phyloP scores from a whole-genome alignment of 2,113 vertebrate genomes.

The Nestor notabilis region DNA sequence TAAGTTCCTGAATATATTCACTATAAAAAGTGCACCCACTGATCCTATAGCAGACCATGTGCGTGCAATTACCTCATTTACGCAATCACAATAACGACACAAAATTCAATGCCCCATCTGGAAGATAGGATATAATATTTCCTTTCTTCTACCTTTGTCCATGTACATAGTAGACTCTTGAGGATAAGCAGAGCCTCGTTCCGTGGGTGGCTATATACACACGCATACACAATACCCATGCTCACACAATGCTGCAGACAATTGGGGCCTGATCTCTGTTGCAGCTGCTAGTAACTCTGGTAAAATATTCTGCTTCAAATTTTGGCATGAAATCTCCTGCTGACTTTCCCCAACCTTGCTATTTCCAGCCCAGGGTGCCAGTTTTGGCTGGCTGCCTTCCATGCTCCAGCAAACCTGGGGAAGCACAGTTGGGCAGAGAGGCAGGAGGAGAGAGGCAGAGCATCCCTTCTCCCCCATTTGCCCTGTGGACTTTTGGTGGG shows the following conservation, averaged over 20 bases:
- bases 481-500: neutral
- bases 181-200: neutral
- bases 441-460: neutral
- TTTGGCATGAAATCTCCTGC: neutral
- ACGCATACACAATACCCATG: neutral
- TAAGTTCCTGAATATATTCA: neutral
- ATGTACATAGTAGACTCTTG: neutral
- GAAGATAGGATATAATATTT: conserved; percentile 28
- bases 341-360: neutral
- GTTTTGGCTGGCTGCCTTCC: neutral
- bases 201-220: neutral
- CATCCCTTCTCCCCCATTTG: too few species aligned
- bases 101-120: conserved; percentile 27
- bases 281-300: neutral
- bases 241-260: neutral
- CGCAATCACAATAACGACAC: neutral
- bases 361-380: neutral
- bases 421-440: neutral
- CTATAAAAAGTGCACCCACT: neutral
- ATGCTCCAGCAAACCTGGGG: neutral
- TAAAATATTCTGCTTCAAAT: neutral
- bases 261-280: neutral
- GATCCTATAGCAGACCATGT: neutral
- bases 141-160: conserved; percentile 38
- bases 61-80: conserved; percentile 16